Evolutionary conservation across 1,140 invertebrate genomes (phyloP).

Genomic region (Aphidius gifuensis): DNA sequence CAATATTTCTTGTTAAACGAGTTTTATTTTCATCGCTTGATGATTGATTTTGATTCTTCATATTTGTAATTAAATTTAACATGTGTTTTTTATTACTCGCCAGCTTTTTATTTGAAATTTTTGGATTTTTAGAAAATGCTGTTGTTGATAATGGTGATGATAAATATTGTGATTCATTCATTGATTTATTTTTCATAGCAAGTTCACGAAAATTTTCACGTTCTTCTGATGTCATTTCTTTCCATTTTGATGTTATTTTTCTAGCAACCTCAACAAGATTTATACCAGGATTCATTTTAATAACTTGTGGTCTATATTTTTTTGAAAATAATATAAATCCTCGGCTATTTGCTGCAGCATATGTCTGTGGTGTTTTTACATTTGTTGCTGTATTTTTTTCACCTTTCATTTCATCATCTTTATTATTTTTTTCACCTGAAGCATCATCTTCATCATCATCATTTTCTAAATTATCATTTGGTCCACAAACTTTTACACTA

Average conservation of each 20-base stretch:
- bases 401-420: too few species aligned
- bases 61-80: constrained; percentile 35
- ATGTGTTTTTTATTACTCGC: constrained; percentile 36
- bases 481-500: too few species aligned
- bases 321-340: constrained; percentile 15
- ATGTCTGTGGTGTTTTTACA: too few species aligned
- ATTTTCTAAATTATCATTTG: too few species aligned
- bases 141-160: not conserved
- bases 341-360: too few species aligned
- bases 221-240: constrained; percentile 45
- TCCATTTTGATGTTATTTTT: constrained; percentile 47
- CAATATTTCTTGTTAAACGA: constrained; percentile 31
- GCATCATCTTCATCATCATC: too few species aligned
- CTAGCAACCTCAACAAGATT: constrained; percentile 47
- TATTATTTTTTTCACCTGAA: too few species aligned
- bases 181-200: constrained; percentile 21
- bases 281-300: constrained; percentile 42
- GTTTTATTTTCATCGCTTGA: constrained; percentile 25
- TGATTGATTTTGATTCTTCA: constrained; percentile 31
- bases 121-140: constrained; percentile 23
- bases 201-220: constrained; percentile 50
- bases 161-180: not conserved
- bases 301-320: constrained; percentile 21
- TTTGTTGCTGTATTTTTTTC: too few species aligned
- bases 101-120: not conserved